Base-by-base conservation (phyloP, 1,140 invertebrate genomes). In the Manduca sexta region DNA sequence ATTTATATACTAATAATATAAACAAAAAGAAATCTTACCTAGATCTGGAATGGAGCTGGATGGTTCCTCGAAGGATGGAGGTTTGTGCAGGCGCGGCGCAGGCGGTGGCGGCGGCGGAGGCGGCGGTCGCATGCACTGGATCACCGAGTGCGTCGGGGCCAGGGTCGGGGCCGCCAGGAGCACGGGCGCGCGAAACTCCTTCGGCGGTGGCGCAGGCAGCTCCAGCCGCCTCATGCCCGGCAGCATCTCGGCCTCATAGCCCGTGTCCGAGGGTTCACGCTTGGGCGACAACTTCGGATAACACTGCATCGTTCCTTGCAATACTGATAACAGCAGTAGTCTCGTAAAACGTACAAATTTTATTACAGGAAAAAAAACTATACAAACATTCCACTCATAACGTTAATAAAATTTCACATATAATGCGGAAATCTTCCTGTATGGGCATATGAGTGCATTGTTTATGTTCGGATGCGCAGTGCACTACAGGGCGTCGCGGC, bases 11-110 rank as follows among this genome's bases (percentile, higher is more conserved):
- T 45, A 35, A 35, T 12, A n/a, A n/a, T 35, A 33, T 38, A 14
- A 46, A n/a, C n/a, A n/a, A n/a, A n/a, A n/a, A n/a, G n/a, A n/a
- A 10, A 39, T 87, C 92, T 92, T 69, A 94, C 93, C 93, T 88
- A 94, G 87, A 89, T 94, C 93, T 44, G 93, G 93, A 79, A 94
- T 94, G 52, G 93, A 94, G 82, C 92, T 94, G 33, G 93, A 92
- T 1, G 93, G 93, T 74, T 94, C 93, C 80, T 94, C 93, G 74
- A 91, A 84, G 45, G 71, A 62, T 4, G 72, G 71, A 15, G 74
- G 76, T 45, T 84, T 81, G 49, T 70, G 77, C 5, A 81, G 62
- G 42, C 73, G 65, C 2, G 84, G 76, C 49, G 77, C 74, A 56
- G 87, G 86, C 43, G 86, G 87, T 10, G 88, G 88, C 3, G 88